These are phyloP conservation scores for Micronycteris hirsuta DNA, from an alignment of 2,113 vertebrate genomes.

Conservation along the genomic window DNA sequence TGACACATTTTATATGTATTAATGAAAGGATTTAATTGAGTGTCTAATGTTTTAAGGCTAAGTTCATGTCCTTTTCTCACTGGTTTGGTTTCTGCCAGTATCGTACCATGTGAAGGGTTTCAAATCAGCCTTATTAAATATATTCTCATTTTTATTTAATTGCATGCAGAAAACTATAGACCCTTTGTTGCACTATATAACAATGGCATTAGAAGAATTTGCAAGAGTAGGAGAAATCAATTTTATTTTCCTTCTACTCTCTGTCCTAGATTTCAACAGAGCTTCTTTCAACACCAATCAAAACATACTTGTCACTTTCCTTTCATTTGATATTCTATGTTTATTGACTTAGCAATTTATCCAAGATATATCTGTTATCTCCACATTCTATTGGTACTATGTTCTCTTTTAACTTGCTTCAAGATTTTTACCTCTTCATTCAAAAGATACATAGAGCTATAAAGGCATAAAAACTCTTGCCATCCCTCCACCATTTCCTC, in stretches of 20 bases:
- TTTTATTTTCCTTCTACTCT: not conserved
- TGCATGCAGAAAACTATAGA: not conserved
- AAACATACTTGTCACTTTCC: not conserved
- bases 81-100: not conserved
- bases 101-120: not conserved
- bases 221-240: not conserved
- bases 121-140: not conserved
- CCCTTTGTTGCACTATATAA: not conserved
- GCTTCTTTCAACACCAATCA: not conserved
- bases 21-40: not conserved
- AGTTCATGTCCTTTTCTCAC: not conserved
- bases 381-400: not conserved
- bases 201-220: not conserved
- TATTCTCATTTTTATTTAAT: not conserved
- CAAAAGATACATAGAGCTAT: not conserved
- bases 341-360: not conserved
- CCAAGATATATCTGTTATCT: not conserved
- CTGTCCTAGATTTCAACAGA: not conserved
- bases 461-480: not conserved
- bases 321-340: not conserved
- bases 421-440: not conserved
- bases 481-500: not conserved
- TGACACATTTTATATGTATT: not conserved
- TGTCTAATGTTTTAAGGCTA: not conserved
- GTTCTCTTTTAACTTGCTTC: not conserved